Conservation (phyloP, 2,888 invertebrate species). For the Abscondita cerata region DNA sequence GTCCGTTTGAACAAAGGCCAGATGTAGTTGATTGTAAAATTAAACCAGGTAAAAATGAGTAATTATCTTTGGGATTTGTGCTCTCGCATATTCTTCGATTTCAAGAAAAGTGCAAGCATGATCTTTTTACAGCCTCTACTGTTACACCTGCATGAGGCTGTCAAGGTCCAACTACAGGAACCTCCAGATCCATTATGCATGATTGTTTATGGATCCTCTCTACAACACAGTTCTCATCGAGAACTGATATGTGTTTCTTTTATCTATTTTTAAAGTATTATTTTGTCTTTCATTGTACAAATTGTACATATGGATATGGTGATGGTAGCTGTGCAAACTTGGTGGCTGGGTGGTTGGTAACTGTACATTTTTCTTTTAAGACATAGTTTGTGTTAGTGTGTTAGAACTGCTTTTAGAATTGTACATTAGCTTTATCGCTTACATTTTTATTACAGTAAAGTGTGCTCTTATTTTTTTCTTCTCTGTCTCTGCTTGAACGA, state of each 20-base stretch:
- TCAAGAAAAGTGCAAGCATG: slow-evolving; percentile 47
- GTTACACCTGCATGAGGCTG: slow-evolving; percentile 47
- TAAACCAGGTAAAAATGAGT: slow-evolving; percentile 66
- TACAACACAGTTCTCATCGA: slow-evolving; percentile 45
- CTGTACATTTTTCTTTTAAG: slow-evolving; percentile 18
- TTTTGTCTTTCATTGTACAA: slow-evolving; percentile 22
- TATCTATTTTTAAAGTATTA: slow-evolving; percentile 33
- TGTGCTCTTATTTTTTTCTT: slow-evolving; percentile 24
- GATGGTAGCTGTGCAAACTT: slow-evolving; percentile 17
- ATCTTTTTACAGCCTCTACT: slow-evolving; percentile 45
- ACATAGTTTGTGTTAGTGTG: slow-evolving; percentile 17
- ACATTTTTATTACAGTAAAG: slow-evolving; percentile 33
- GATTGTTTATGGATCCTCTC: slow-evolving; percentile 43
- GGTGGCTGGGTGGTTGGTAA: slow-evolving; percentile 24
- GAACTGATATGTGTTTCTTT: slow-evolving; percentile 37
- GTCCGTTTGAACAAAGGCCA: slow-evolving; percentile 59
- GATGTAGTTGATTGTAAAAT: slow-evolving; percentile 63
- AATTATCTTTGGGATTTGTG: slow-evolving; percentile 37
- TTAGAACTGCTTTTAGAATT: slow-evolving; percentile 33
- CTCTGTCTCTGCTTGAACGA: slow-evolving; percentile 9
- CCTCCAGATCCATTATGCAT: slow-evolving; percentile 48
- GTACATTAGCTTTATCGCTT: slow-evolving; percentile 40
- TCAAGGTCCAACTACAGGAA: slow-evolving; percentile 51
- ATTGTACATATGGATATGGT: slow-evolving; percentile 38
- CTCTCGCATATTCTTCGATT: slow-evolving; percentile 39